phyloP scores from a whole-genome alignment of 2,888 invertebrate species.

The Drosophila anceps region DNA sequence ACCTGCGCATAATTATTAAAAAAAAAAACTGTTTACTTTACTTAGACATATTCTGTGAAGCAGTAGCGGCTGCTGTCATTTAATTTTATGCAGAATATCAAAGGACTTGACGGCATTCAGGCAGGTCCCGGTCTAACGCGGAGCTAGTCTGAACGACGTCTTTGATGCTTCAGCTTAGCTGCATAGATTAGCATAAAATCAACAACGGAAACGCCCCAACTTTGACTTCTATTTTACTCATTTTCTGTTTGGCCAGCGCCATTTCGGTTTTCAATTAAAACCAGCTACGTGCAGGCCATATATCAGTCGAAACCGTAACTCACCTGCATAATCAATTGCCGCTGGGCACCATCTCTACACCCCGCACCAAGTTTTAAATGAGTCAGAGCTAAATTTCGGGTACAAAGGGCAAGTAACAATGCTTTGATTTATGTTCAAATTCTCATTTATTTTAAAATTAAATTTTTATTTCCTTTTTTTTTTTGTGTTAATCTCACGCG shows the following conservation, averaged over 20 bases:
- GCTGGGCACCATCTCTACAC: background rate
- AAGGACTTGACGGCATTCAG: slow-evolving; percentile 51
- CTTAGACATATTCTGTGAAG: slow-evolving; percentile 59
- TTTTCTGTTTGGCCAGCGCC: slow-evolving; percentile 30
- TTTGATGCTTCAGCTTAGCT: slow-evolving; percentile 61
- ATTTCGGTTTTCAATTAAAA: slow-evolving; percentile 76
- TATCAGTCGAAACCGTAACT: slow-evolving; percentile 65
- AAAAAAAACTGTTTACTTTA: slow-evolving; percentile 69
- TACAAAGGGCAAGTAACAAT: slow-evolving; percentile 19
- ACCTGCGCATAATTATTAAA: slow-evolving; percentile 72
- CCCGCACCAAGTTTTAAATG: slow-evolving; percentile 9
- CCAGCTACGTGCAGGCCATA: slow-evolving; percentile 56
- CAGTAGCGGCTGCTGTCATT: slow-evolving; percentile 33
- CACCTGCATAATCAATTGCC: slow-evolving; percentile 73
- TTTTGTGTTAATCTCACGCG: background rate
- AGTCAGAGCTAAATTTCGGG: slow-evolving; percentile 10
- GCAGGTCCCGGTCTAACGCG: background rate
- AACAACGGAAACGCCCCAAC: slow-evolving; percentile 48
- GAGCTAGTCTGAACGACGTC: slow-evolving; percentile 24
- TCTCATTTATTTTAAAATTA: slow-evolving; percentile 9
- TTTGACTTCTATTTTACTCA: slow-evolving; percentile 24
- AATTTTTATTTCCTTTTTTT: background rate
- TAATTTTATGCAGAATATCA: slow-evolving; percentile 75
- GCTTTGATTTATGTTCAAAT: slow-evolving; percentile 19
- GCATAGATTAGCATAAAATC: slow-evolving; percentile 79